Percentiles rank a stretch among this genome's conserved stretches.
Evolutionary conservation across 1,140 invertebrate species (phyloP).

Genomic region (Listronotus bonariensis): DNA sequence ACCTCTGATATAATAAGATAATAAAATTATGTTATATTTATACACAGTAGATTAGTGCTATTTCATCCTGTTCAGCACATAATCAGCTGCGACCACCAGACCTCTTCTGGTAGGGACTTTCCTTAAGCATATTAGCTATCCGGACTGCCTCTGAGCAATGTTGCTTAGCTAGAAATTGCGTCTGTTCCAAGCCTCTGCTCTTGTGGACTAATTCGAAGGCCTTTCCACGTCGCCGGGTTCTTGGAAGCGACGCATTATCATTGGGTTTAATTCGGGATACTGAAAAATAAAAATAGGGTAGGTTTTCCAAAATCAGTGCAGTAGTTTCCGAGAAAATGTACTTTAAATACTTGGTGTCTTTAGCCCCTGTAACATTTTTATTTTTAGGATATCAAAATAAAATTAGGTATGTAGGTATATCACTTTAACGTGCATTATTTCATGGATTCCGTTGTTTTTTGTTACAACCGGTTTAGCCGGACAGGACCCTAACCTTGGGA

Average conservation of each 20-base stretch:
- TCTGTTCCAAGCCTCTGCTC: slow-evolving; percentile 90
- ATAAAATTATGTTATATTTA: too few relatives aligned
- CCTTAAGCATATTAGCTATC: slow-evolving; percentile 73
- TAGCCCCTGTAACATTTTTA: too few relatives aligned
- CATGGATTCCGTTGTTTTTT: too few relatives aligned
- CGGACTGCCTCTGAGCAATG: slow-evolving; percentile 87
- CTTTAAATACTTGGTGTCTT: too few relatives aligned
- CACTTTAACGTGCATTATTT: too few relatives aligned
- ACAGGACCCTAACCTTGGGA: too few relatives aligned
- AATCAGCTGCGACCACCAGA: slow-evolving; percentile 77
- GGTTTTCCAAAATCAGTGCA: too few relatives aligned
- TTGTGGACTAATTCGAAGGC: slow-evolving; percentile 91
- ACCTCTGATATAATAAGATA: too few relatives aligned
- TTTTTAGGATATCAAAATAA: too few relatives aligned
- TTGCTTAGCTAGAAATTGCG: slow-evolving; percentile 87
- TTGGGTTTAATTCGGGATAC: slow-evolving; percentile 92
- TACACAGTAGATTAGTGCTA: slow-evolving; percentile 53
- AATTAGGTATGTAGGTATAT: too few relatives aligned
- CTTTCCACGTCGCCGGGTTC: slow-evolving; percentile 91
- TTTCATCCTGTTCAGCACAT: slow-evolving; percentile 86
- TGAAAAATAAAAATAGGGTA: slow-evolving; percentile 64
- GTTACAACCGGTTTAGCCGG: too few relatives aligned
- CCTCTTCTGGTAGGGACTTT: slow-evolving; percentile 87
- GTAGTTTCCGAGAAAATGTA: too few relatives aligned
- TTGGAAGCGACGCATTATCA: slow-evolving; percentile 96